A percentile compares a stretch with the other conserved stretches of the same genome.
phyloP scores from a whole-genome alignment of 1,140 invertebrate genomes.

The Euwallacea fornicatus region DNA sequence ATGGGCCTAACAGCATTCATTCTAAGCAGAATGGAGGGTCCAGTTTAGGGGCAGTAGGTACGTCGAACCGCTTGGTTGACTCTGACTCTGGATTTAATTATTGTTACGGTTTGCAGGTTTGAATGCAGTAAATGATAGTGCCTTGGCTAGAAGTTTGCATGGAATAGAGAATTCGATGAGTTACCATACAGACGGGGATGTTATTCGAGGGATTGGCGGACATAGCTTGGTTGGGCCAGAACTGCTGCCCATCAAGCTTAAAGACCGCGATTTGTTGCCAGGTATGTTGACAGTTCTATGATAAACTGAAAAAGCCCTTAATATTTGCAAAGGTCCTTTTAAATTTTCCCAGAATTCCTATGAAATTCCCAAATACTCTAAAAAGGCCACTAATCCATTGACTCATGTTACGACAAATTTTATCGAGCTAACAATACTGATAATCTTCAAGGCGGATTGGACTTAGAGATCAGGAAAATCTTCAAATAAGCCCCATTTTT shows the following conservation, averaged over 20 bases:
- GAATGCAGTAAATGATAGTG: slow-evolving; percentile 58
- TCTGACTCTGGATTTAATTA: not conserved
- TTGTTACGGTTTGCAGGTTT: slow-evolving; percentile 47
- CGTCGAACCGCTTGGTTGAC: not conserved
- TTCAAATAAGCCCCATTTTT: too few species aligned
- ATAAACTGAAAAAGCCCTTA: not conserved
- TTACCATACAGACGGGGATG: slow-evolving; percentile 67
- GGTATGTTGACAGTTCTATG: slow-evolving; percentile 36
- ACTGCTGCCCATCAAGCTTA: slow-evolving; percentile 82
- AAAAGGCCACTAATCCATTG: not conserved
- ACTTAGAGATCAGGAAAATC: too few species aligned
- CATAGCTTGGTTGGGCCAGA: slow-evolving; percentile 77
- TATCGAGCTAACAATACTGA: too few species aligned
- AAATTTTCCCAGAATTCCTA: too few species aligned
- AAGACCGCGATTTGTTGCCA: slow-evolving; percentile 76
- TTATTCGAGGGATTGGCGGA: slow-evolving; percentile 65
- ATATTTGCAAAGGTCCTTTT: not conserved
- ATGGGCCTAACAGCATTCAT: slow-evolving; percentile 60
- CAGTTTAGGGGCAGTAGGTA: slow-evolving; percentile 57
- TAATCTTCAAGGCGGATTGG: too few species aligned
- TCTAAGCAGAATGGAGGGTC: slow-evolving; percentile 67
- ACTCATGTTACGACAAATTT: not conserved
- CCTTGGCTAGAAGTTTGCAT: slow-evolving; percentile 60
- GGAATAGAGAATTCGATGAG: slow-evolving; percentile 61
- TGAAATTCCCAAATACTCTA: not conserved